phyloP scores from a whole-genome alignment of 2,113 vertebrate genomes.

The Tamias sibiricus region DNA sequence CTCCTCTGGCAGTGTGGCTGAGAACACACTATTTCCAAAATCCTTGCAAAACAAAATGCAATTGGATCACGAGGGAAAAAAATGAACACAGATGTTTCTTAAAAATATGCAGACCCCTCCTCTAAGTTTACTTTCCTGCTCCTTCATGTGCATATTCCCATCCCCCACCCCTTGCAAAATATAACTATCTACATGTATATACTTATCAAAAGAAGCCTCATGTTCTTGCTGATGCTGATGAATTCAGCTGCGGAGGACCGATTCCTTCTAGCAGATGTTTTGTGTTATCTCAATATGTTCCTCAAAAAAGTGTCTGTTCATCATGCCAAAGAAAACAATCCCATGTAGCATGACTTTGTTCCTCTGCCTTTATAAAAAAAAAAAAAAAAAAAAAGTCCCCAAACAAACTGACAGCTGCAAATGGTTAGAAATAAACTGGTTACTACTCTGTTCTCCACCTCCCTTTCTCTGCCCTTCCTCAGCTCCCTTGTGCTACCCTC shows the following conservation, averaged over 20 bases:
- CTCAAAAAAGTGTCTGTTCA: slow-evolving; percentile 77
- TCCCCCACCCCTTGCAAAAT: not conserved
- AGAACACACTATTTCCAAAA: slow-evolving; percentile 53
- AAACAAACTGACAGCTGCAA: slow-evolving; percentile 80
- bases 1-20: not conserved
- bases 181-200: not conserved
- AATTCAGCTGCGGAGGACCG: slow-evolving; percentile 22
- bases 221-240: not conserved
- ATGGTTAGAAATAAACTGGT: slow-evolving; percentile 74
- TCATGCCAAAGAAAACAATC: slow-evolving; percentile 78
- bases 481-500: not conserved
- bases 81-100: slow-evolving; percentile 38
- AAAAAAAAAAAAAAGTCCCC: not conserved
- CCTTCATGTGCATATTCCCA: not conserved
- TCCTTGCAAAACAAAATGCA: slow-evolving; percentile 54
- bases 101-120: not conserved
- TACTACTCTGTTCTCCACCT: slow-evolving; percentile 34
- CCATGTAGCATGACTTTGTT: slow-evolving; percentile 73
- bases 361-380: slow-evolving; percentile 53
- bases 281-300: slow-evolving; percentile 65
- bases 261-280: slow-evolving; percentile 66
- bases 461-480: not conserved
- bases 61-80: not conserved
- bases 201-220: not conserved
- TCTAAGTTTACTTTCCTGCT: not conserved